Conservation (phyloP, 2,113 vertebrate genomes). For the Albula glossodonta region DNA sequence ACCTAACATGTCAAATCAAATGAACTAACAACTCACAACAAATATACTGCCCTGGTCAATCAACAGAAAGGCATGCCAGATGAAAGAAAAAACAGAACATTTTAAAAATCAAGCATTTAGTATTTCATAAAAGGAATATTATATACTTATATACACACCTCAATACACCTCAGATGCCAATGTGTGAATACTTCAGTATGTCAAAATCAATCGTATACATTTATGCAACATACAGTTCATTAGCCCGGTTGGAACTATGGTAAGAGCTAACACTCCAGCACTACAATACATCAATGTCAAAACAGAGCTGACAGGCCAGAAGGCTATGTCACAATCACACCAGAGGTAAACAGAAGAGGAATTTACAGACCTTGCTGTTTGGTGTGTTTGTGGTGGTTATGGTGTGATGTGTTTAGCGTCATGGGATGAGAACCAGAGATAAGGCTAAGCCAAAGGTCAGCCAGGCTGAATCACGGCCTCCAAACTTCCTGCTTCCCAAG, state of each 20-base stretch:
- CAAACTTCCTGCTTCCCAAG: neutral
- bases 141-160: no score
- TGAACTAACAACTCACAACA: no score
- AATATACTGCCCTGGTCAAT: neutral
- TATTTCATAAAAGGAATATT: no score
- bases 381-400: neutral
- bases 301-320: neutral
- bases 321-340: neutral
- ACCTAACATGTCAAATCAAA: no score
- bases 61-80: neutral
- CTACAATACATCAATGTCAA: neutral
- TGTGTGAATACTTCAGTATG: no score
- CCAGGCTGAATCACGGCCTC: slow-evolving; percentile 12
- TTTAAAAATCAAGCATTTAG: neutral
- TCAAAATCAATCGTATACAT: no score
- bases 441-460: neutral
- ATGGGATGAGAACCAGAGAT: slow-evolving; percentile 1
- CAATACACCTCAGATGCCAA: no score
- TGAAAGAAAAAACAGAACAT: neutral
- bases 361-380: neutral
- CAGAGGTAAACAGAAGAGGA: neutral
- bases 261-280: neutral
- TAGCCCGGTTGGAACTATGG: no score
- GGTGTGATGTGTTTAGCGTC: neutral
- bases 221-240: no score